phyloP scores from a whole-genome alignment of 30 jellyfish, hydroid and myxozoan genomes.

The Clytia hemisphaerica region DNA sequence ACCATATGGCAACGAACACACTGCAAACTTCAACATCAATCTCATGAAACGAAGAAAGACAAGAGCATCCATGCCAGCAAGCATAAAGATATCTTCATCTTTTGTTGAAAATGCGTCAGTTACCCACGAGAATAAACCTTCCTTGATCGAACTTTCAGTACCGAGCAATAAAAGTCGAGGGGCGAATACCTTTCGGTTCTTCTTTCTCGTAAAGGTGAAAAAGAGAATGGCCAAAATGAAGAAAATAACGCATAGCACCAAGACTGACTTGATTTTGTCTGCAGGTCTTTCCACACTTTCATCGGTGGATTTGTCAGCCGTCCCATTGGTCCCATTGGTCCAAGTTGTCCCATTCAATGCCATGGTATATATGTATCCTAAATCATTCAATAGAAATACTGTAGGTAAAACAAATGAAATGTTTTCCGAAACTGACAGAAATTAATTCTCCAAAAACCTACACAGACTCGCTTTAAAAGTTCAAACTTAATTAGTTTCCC shows the following conservation, averaged over 20 bases:
- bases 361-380: too few relatives aligned
- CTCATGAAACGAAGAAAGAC: constrained; percentile 64
- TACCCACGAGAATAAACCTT: constrained; percentile 74
- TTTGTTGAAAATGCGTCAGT: constrained; percentile 59
- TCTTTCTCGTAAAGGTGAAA: constrained; percentile 62
- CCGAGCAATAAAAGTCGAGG: constrained; percentile 71
- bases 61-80: constrained; percentile 93
- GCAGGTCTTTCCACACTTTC: constrained; percentile 66
- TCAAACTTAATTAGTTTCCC: too few relatives aligned
- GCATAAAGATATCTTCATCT: constrained; percentile 75
- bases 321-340: too few relatives aligned
- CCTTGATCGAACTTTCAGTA: constrained; percentile 51
- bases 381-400: too few relatives aligned
- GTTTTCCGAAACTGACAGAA: too few relatives aligned
- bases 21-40: constrained; percentile 51
- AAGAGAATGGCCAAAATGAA: constrained; percentile 41
- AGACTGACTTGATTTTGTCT: constrained; percentile 41
- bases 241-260: constrained; percentile 32
- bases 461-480: too few relatives aligned
- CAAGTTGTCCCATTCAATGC: too few relatives aligned
- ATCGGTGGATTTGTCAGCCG: too few relatives aligned
- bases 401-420: too few relatives aligned
- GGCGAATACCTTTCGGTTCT: constrained; percentile 52
- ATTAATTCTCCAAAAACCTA: too few relatives aligned
- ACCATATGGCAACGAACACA: constrained; percentile 79